Conservation (phyloP, 2,888 invertebrate genomes). For the Nycteola revayana region DNA sequence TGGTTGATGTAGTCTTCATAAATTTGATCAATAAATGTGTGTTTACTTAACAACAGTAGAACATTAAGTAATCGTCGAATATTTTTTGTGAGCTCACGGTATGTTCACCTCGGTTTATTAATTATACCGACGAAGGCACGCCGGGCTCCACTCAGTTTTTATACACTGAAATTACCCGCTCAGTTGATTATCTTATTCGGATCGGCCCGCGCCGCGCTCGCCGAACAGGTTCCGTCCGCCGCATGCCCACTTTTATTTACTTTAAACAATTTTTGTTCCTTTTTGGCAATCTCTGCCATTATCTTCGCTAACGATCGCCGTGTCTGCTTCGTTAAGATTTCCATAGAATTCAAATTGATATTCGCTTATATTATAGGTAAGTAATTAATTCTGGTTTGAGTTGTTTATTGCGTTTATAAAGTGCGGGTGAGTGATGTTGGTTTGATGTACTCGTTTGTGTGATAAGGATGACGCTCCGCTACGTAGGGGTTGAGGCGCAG, state of each 20-base stretch:
- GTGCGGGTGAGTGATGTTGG: slow-evolving; percentile 48
- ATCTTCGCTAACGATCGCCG: slow-evolving; percentile 73
- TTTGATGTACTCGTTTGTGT: slow-evolving; percentile 72
- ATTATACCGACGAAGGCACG: slow-evolving; percentile 59
- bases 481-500: slow-evolving; percentile 59
- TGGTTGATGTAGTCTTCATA: slow-evolving; percentile 1
- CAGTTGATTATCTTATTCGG: slow-evolving; percentile 76
- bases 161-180: slow-evolving; percentile 65
- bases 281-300: slow-evolving; percentile 77
- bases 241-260: slow-evolving; percentile 75
- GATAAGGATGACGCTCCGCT: slow-evolving; percentile 64
- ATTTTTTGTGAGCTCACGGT: slow-evolving; percentile 36
- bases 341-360: slow-evolving; percentile 68
- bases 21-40: slow-evolving; percentile 31
- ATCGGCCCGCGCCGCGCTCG: slow-evolving; percentile 52
- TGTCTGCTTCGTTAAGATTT: slow-evolving; percentile 70
- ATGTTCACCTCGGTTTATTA: slow-evolving; percentile 58
- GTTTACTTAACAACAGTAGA: slow-evolving; percentile 36
- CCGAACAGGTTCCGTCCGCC: slow-evolving; percentile 64
- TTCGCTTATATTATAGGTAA: slow-evolving; percentile 54
- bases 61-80: slow-evolving; percentile 40
- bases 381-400: slow-evolving; percentile 49
- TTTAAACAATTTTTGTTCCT: slow-evolving; percentile 74
- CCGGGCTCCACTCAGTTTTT: slow-evolving; percentile 56
- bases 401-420: slow-evolving; percentile 62